Conservation (phyloP, 2,113 vertebrate genomes). For the Oryzias celebensis region DNA sequence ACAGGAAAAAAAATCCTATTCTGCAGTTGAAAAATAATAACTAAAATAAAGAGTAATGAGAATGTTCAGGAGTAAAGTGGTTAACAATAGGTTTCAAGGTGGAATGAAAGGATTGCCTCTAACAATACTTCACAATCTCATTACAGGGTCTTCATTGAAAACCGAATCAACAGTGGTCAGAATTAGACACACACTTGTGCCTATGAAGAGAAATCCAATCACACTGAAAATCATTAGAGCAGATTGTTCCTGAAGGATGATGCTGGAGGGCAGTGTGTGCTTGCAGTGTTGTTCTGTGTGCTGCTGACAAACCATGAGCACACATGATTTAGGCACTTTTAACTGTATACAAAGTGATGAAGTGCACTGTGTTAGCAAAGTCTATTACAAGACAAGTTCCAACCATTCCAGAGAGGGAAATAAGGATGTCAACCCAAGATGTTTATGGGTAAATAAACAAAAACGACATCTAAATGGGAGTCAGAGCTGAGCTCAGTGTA, state of each 20-base stretch:
- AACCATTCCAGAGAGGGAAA: slow-evolving; percentile 23
- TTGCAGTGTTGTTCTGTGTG: slow-evolving; percentile 10
- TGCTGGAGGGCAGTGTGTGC: slow-evolving; percentile 6
- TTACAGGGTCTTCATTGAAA: slow-evolving; percentile 38
- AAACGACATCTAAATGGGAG: slow-evolving; percentile 42
- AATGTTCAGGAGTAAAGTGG: neutral
- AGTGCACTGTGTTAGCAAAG: slow-evolving; percentile 8
- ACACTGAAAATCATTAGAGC: slow-evolving; percentile 51
- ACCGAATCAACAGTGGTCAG: slow-evolving; percentile 28
- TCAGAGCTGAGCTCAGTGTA: slow-evolving; percentile 14
- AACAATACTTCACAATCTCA: slow-evolving; percentile 13
- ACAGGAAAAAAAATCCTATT: no score
- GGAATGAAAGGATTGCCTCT: slow-evolving; percentile 4
- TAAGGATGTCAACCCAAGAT: slow-evolving; percentile 35
- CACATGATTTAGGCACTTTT: slow-evolving; percentile 13
- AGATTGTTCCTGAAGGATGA: slow-evolving; percentile 41
- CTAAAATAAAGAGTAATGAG: neutral
- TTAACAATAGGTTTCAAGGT: slow-evolving; percentile 7
- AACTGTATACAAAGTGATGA: slow-evolving; percentile 7
- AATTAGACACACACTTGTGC: slow-evolving; percentile 45
- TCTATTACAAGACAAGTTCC: slow-evolving; percentile 21
- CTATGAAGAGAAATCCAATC: slow-evolving; percentile 62
- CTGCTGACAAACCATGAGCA: slow-evolving; percentile 16
- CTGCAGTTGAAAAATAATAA: no score
- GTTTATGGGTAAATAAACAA: slow-evolving; percentile 51